A percentile compares a stretch with the other conserved stretches of the same genome.
Conservation (phyloP, 2,888 invertebrate species). For the Ophioninae sp. region DNA sequence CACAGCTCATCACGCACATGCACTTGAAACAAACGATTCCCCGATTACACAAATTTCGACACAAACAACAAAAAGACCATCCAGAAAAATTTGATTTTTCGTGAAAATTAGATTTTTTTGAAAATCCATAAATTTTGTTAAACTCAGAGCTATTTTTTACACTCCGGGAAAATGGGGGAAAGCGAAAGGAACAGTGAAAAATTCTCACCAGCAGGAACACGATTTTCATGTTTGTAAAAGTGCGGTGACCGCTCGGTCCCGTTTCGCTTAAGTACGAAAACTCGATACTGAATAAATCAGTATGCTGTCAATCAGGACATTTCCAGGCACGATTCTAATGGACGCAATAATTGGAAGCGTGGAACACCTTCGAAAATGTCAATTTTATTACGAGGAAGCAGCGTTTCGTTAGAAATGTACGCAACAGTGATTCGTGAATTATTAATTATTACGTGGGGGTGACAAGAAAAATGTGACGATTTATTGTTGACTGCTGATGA, state of each 20-base stretch:
- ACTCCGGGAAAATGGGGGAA: background rate
- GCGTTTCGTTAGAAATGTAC: background rate
- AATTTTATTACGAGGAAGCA: slow-evolving; percentile 1
- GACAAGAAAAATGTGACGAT: slow-evolving; percentile 6
- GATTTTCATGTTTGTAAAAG: slow-evolving; percentile 31
- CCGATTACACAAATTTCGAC: background rate
- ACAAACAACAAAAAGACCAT: background rate
- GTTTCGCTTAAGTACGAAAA: slow-evolving; percentile 23
- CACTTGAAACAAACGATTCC: slow-evolving; percentile 42
- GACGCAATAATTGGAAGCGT: slow-evolving; percentile 31
- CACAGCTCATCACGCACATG: slow-evolving; percentile 37
- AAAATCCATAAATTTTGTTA: too few relatives aligned
- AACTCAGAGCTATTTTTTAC: too few relatives aligned
- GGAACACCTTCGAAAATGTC: background rate
- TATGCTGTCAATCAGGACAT: slow-evolving; percentile 1
- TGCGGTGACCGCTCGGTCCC: background rate
- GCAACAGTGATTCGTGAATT: slow-evolving; percentile 20
- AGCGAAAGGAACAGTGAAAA: background rate
- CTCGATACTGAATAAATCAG: slow-evolving; percentile 23
- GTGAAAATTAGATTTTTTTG: background rate
- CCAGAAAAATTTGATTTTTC: background rate
- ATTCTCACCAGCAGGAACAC: slow-evolving; percentile 44
- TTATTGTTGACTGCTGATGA: background rate
- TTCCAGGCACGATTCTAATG: background rate
- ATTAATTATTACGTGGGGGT: slow-evolving; percentile 11